Evolutionary conservation across 1,140 invertebrate species (phyloP), one percentile per base, ranked within the genome.

Genomic region (Calephelis virginiensis): DNA sequence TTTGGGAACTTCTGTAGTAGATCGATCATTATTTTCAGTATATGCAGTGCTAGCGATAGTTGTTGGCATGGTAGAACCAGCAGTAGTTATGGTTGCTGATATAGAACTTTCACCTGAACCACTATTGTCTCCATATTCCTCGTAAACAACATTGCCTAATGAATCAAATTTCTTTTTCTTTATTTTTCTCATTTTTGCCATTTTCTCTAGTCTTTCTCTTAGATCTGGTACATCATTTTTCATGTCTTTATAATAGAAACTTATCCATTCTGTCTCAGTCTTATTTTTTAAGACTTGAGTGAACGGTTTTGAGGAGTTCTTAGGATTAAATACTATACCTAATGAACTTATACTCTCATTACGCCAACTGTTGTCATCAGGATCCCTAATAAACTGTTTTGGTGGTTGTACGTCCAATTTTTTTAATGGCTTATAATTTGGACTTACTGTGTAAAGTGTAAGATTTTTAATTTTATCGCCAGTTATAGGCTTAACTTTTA

Each of bases 291-390:
- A 77, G 47, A 90, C 86, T 79, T 89, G 77, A 73, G 84, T 89
- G 62, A 89, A 89, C 64, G 85, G 81, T 65, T 88, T 90, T 7
- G 86, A 85, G 66, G 86, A 84, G 63, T 88, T 88, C 66, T 89
- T 89, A 12, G 85, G 83, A 77, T 90, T 90, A 68, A 88, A 89
- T n/a, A 90, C 88, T 7, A 90, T 90, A 50, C 88, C 88, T 64
- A 89, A 62, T 1, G 84, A 87, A 76, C 82, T 90, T 49, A 90
- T 77, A 66, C 88, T 89, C 77, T 89, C 86, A 65, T 89, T 90
- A 78, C 88, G 83, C 88, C 88, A 90, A 62, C 85, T 90, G 61
- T 89, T 89, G 64, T 90, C 88, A 62, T 90, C 86, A 0, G 88
- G 88, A 59, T 90, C 80, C 76, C 86, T 72, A 45, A 85, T 66